A percentile compares a stretch with the other conserved stretches of the same genome.
These are phyloP conservation scores for Hypselothyrea guttata DNA, from an alignment of 2,888 invertebrate species.

Conservation along the genomic window DNA sequence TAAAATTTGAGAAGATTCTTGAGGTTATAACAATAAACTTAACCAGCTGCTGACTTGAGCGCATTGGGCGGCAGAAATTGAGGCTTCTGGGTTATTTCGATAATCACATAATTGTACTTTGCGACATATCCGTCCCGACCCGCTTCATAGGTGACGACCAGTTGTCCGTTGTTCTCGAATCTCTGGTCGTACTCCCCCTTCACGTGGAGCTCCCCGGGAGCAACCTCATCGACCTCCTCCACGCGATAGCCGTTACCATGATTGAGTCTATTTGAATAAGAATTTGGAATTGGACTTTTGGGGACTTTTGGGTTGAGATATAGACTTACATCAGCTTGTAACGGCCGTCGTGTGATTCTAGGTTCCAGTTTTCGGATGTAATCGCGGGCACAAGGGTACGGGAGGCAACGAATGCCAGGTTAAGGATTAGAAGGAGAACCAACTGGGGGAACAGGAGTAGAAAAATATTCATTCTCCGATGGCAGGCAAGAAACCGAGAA, in stretches of 20 bases:
- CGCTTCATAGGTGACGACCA: conserved; percentile 44
- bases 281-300: neutral
- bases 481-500: neutral
- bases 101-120: conserved; percentile 27
- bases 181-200: conserved; percentile 28
- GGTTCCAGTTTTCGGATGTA: neutral
- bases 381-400: conserved; percentile 37
- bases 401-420: conserved; percentile 8
- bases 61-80: neutral
- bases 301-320: too few relatives aligned
- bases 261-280: conserved; percentile 9
- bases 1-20: too few relatives aligned
- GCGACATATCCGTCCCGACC: conserved; percentile 51
- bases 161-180: conserved; percentile 3
- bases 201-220: conserved; percentile 31
- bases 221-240: conserved; percentile 44
- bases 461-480: neutral
- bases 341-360: conserved; percentile 12
- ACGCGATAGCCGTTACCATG: conserved; percentile 2
- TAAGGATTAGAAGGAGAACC: conserved; percentile 19
- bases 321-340: conserved; percentile 38
- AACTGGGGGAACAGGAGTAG: conserved; percentile 21
- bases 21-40: too few relatives aligned
- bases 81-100: conserved; percentile 1
- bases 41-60: conserved; percentile 41